Evolutionary conservation across 2,797 vertebrate species (phyloP).

Genomic region (Onychomys torridus): DNA sequence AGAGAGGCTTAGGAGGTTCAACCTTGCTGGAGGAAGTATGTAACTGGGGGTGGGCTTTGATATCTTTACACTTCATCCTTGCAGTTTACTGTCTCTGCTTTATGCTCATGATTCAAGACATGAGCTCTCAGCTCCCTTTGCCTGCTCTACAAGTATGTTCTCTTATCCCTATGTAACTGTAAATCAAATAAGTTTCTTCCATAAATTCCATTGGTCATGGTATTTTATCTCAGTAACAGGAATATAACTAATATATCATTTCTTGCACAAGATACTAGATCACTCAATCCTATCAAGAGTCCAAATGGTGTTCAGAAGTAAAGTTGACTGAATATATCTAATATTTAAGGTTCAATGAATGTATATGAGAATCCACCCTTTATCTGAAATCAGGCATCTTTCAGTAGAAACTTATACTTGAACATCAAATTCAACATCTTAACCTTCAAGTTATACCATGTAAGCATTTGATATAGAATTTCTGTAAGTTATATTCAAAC

Average conservation of each 20-base stretch:
- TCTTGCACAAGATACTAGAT: background rate
- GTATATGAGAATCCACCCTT: background rate
- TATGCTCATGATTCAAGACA: background rate
- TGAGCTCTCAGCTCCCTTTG: background rate
- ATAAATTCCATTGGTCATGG: no score
- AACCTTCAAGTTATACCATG: background rate
- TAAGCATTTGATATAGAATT: background rate
- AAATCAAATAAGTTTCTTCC: background rate
- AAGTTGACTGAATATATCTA: background rate
- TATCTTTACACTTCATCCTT: background rate
- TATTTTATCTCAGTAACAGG: background rate
- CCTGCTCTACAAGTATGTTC: background rate
- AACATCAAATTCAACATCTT: background rate
- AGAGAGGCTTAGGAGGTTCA: background rate
- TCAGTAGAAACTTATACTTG: background rate
- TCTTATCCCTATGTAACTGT: background rate
- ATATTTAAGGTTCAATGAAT: background rate
- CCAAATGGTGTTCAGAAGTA: background rate
- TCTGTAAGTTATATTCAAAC: background rate
- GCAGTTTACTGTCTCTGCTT: background rate
- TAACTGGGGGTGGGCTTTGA: background rate
- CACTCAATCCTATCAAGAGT: background rate
- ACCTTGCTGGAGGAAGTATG: background rate
- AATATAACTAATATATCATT: background rate
- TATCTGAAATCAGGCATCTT: background rate